Percentiles rank a stretch among this genome's conserved stretches.
These are phyloP conservation scores for Antigone vipio DNA, from an alignment of 2,113 vertebrate genomes.

Conservation along the genomic window DNA sequence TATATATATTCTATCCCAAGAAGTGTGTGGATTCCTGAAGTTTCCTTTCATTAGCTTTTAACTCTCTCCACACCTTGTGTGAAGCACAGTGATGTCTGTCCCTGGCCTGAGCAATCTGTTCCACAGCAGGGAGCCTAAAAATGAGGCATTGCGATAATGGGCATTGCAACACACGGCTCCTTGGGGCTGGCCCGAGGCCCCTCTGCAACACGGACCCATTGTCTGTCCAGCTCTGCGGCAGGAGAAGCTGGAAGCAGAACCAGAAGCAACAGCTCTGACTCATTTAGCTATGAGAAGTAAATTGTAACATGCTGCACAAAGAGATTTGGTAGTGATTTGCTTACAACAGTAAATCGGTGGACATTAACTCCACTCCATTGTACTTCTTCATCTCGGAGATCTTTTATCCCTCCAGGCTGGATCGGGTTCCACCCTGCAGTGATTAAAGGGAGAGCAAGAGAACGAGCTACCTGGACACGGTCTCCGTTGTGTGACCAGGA, in stretches of 20 bases:
- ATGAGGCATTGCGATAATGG: slow-evolving; percentile 25
- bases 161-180: slow-evolving; percentile 36
- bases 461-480: slow-evolving; percentile 27
- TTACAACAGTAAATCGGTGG: slow-evolving; percentile 27
- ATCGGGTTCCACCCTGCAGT: slow-evolving; percentile 38
- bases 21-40: background rate
- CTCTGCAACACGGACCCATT: slow-evolving; percentile 32
- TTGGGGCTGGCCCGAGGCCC: slow-evolving; percentile 7
- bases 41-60: background rate
- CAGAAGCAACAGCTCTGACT: slow-evolving; percentile 41
- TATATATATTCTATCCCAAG: background rate
- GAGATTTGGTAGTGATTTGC: slow-evolving; percentile 25
- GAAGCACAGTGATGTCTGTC: slow-evolving; percentile 4
- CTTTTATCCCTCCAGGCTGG: slow-evolving; percentile 26
- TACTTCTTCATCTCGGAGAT: background rate
- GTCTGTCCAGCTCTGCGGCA: background rate
- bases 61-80: background rate
- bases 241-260: slow-evolving; percentile 32
- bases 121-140: slow-evolving; percentile 51
- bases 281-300: slow-evolving; percentile 19
- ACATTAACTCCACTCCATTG: background rate
- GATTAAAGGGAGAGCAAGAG: slow-evolving; percentile 25
- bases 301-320: background rate
- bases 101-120: slow-evolving; percentile 42
- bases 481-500: background rate